Percentiles rank a stretch among this genome's conserved stretches.
Evolutionary conservation across 92 coral and sea anemone species (phyloP).

Genomic region (Parazoanthus atlanticus): DNA sequence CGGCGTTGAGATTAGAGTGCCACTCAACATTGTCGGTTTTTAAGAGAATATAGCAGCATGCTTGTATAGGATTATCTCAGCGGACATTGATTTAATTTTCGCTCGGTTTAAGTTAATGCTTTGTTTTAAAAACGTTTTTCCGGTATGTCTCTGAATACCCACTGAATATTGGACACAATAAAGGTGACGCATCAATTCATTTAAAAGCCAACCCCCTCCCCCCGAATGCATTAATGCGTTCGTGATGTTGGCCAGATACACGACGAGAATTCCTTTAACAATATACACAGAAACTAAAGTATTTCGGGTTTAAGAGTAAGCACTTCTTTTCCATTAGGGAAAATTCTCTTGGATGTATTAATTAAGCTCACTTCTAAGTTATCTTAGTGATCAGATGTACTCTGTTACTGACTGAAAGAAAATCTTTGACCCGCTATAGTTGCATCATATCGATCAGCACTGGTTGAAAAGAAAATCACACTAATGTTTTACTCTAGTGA

Average conservation of each 20-base stretch:
- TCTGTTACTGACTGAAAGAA: too few relatives aligned
- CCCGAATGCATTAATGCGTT: too few relatives aligned
- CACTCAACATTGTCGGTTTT: too few relatives aligned
- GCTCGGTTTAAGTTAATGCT: background rate
- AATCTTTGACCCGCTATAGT: too few relatives aligned
- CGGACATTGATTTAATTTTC: background rate
- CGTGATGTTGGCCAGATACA: background rate
- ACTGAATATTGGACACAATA: too few relatives aligned
- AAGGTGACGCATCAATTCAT: too few relatives aligned
- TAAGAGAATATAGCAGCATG: too few relatives aligned
- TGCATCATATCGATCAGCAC: too few relatives aligned
- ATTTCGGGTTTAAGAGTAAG: background rate
- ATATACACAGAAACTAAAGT: background rate
- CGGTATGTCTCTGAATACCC: background rate
- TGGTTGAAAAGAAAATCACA: too few relatives aligned
- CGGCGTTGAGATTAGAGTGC: too few relatives aligned
- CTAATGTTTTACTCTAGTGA: too few relatives aligned
- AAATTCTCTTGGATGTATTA: background rate
- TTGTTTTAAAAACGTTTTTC: background rate
- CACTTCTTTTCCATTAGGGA: background rate
- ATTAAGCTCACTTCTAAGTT: background rate
- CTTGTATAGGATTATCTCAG: background rate
- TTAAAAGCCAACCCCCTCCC: too few relatives aligned
- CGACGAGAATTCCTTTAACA: background rate
- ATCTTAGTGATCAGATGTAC: background rate